Base-by-base conservation (phyloP, 2,113 vertebrate genomes). In the Condylura cristata region DNA sequence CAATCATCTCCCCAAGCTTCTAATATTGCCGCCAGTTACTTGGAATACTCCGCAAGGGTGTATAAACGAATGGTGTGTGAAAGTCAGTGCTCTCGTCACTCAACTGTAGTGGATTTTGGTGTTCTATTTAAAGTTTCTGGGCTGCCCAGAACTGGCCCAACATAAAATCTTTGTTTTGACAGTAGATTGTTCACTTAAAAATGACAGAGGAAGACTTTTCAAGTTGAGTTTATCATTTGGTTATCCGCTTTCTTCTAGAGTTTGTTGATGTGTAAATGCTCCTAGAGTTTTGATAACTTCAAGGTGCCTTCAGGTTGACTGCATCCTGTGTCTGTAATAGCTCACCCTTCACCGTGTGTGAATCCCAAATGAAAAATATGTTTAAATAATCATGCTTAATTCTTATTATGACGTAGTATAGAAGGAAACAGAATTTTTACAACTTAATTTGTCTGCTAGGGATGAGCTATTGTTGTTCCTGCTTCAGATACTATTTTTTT, bases 121-220 rank as follows among this genome's bases (percentile, higher is more conserved):
- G 11, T 94, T 95, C 91, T 96, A 68, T 94, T 96, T 96, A 60
- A 93, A 91, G 86, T 94, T 95, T 96, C 93, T 70, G 87, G 68
- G 86, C 83, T 93, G 91, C 83, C 83, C 94, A 86, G 94, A 93
- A 86, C 89, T 6, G 26, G 60, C 93, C 86, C 84, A 95, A 94
- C 91, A 80, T 95, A 78, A 76, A 41, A 58, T 95, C 93, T 97
- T 96, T 94, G 86, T 96, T 96, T 96, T 97, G 93, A 95, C 95
- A 96, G 82, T 65, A 71, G 71, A 32, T 48, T 16, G 41, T 84
- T 93, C 37, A 6, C 51, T 86, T 58, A 93, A 91, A 94, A 86
- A 89, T 84, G 83, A 51, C 37, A 94, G 89, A 96, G 89, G 61
- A 92, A 83, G 83, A 71, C 79, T 84, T 95, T 96, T 61, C 65